phyloP scores from a whole-genome alignment of 2,113 vertebrate species.

The Mus spicilegus region DNA sequence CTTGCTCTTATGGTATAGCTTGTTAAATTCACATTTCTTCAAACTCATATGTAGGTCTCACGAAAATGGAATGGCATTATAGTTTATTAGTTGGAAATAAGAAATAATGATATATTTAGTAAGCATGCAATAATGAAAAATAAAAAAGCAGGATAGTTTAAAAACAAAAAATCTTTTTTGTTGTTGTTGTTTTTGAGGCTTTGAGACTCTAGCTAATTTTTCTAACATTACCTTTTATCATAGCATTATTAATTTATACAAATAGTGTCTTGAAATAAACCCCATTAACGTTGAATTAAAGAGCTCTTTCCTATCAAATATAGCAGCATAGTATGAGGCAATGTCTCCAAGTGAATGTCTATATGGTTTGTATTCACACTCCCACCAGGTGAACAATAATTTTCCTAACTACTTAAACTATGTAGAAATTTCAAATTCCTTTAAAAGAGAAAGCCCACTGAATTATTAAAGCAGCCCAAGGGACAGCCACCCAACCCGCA shows the following conservation, averaged over 20 bases:
- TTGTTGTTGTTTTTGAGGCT: neutral
- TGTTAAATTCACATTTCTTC: neutral
- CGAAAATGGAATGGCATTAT: slow-evolving; percentile 5
- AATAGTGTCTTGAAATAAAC: slow-evolving; percentile 38
- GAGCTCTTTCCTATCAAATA: neutral
- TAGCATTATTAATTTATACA: slow-evolving; percentile 36
- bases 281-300: slow-evolving; percentile 41
- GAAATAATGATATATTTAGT: neutral
- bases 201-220: slow-evolving; percentile 10
- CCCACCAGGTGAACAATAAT: slow-evolving; percentile 8
- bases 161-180: neutral
- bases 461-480: slow-evolving; percentile 35
- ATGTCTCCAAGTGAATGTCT: neutral
- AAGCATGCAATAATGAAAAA: neutral
- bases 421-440: slow-evolving; percentile 41
- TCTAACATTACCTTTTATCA: neutral
- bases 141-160: neutral
- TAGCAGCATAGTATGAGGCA: neutral
- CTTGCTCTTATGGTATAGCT: neutral
- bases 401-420: slow-evolving; percentile 5
- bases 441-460: slow-evolving; percentile 22
- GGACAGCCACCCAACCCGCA: neutral
- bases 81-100: neutral
- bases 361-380: slow-evolving; percentile 9
- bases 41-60: neutral